Percentiles rank a stretch among this genome's conserved stretches.
Conservation (phyloP, 2,797 vertebrate genomes). For the Eulemur mongoz region DNA sequence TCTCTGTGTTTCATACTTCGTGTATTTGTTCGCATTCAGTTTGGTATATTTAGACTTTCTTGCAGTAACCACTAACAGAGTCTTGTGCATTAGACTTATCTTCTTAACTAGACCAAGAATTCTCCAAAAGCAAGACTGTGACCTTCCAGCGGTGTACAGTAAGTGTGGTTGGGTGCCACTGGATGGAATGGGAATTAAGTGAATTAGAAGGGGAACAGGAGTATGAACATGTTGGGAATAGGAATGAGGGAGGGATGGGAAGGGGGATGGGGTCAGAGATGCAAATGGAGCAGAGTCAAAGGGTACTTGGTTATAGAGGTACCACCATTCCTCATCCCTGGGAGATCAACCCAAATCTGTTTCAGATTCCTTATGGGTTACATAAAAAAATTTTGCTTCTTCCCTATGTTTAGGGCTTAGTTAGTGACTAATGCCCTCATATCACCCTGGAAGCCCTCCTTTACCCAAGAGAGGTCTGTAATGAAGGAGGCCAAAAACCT, state of each 20-base stretch:
- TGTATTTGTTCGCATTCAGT: not conserved
- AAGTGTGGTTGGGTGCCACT: not conserved
- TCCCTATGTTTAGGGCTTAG: not conserved
- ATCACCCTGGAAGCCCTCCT: not conserved
- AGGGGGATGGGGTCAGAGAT: not conserved
- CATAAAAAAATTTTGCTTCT: not conserved
- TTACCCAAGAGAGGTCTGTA: not conserved
- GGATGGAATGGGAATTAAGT: not conserved
- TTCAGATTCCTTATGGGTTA: not conserved
- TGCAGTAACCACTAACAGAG: not conserved
- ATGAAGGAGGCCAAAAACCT: not conserved
- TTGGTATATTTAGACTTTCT: not conserved
- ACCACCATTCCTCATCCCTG: not conserved
- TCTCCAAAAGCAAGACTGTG: not conserved
- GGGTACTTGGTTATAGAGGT: not conserved
- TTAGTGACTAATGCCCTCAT: not conserved
- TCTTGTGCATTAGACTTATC: not conserved
- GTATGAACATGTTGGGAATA: not conserved
- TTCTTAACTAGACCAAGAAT: not conserved
- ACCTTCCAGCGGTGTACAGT: not conserved
- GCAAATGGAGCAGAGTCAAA: not conserved
- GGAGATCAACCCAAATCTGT: not conserved
- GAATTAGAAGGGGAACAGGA: not conserved
- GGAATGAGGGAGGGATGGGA: not conserved
- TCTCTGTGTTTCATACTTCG: not conserved